Evolutionary conservation across 2,113 vertebrate genomes (phyloP), one percentile per base, ranked within the genome.

Genomic region (Sphaerodactylus townsendi): DNA sequence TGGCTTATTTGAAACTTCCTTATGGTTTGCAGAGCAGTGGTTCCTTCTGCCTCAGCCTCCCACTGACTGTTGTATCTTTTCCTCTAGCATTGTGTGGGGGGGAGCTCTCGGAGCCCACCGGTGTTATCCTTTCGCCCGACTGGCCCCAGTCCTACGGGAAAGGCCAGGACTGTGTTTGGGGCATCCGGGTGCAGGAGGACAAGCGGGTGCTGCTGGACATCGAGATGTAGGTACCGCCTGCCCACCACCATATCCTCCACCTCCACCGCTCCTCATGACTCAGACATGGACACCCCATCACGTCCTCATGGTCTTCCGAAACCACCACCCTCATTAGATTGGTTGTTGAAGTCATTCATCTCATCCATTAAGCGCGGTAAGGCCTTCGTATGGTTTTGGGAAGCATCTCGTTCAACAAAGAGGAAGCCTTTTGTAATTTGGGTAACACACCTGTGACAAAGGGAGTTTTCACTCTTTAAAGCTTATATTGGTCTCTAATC

Each of bases 71-170:
- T 68, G 73, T 75, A 48, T 15, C 53, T 62, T 41, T 19, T 66
- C 74, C 46, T 73, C 84, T 83, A 98, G 98, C 98, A 72, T 92
- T 98, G 89, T 98, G 98, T 66, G 98, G 98, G 13, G 98, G 98
- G 46, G 97, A 98, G 86, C 92, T 98, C 90, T 97, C 97, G 0
- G 97, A 97, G 70, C 84, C 97, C 0, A 92, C 95, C 0, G 97
- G 98, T 5, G 97, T 98, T 19, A 96, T 98, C 82, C 96, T 98
- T 83, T 98, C 97, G 86, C 98, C 98, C 1, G 98, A 98, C 87
- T 98, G 98, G 97, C 98, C 98, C 41, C 97, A 98, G 94, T 98
- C 97, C 91, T 98, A 98, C 76, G 97, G 97, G 80, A 98, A 98
- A 25, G 97, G 98, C 28, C 96, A 97, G 69, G 97, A 98, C 93